Percentiles rank a stretch among this genome's conserved stretches.
Evolutionary conservation across 2,113 vertebrate species (phyloP).

Genomic region (Jacana jacana): DNA sequence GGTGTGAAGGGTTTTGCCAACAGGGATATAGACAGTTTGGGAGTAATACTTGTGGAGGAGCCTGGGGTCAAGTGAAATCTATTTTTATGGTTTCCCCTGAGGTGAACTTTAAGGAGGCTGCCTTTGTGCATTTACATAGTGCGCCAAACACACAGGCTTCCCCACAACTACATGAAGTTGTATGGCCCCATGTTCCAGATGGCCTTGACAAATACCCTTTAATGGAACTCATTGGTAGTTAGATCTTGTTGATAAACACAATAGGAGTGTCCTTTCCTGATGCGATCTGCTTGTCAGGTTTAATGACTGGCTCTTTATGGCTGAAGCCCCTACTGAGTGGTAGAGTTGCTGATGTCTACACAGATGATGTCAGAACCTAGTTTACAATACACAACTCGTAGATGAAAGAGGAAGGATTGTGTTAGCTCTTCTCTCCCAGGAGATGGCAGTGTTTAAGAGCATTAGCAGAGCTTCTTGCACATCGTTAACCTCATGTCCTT

Average conservation of each 20-base stretch:
- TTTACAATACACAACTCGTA: fast-evolving
- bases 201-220: not conserved
- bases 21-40: not conserved
- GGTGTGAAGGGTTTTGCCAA: slow-evolving; percentile 67
- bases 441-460: slow-evolving; percentile 67
- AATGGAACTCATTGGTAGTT: not conserved
- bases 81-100: not conserved
- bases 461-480: not conserved
- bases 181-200: not conserved
- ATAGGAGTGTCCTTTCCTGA: not conserved
- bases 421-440: slow-evolving; percentile 35
- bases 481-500: not conserved
- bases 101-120: not conserved
- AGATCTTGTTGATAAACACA: not conserved
- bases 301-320: not conserved
- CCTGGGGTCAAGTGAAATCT: slow-evolving; percentile 34
- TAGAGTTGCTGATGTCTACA: not conserved
- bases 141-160: not conserved
- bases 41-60: slow-evolving; percentile 12
- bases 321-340: not conserved
- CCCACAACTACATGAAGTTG: not conserved
- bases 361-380: not conserved
- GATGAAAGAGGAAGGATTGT: not conserved
- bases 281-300: not conserved
- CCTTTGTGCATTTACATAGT: not conserved